Base-by-base conservation (phyloP, 2,113 vertebrate genomes). In the Python bivittatus region DNA sequence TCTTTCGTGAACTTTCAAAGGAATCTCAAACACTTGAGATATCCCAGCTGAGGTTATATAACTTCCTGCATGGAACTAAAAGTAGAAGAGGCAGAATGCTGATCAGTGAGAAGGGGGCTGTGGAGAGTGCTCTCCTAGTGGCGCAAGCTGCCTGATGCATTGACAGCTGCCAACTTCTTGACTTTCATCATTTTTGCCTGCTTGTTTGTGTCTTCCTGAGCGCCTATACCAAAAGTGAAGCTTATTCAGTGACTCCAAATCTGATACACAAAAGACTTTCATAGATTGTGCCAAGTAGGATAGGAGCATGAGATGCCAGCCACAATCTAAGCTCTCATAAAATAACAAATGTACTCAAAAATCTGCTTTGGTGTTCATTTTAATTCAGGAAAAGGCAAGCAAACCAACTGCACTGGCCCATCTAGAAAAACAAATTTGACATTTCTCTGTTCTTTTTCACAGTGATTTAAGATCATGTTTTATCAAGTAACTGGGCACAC, bases 1-100 rank as follows among this genome's bases (percentile, higher is more conserved):
- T 86, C 93, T 95, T 95, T 94, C 83, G 79, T 91, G 88, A 64
- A 88, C 92, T 95, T 90, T 93, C 87, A 91, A 57, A 92, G 92
- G 84, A 91, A 52, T 84, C 79, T 92, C 29, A 84, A 89, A 86
- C 85, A 0, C 0, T 64, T 38, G 38, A 29, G 85, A 90, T 92
- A 93, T 84, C 94, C 91, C 85, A 2, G 23, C 0, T 1, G 92
- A 90, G 91, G 94, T 90, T 90, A 52, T 8, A 25, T 90, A 57
- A 88, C 48, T 48, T 4, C 23, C 23, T 86, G 90, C 53, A 2
- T 6, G 54, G 94, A 88, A 44, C 90, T 38, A 23, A 52, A 42
- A n/a, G 68, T 1, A 42, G 27, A 61, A 93, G 91, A 92, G 93
- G 93, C 13, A 53, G 5, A 93, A 93, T 64, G 86, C 94, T 38